Evolutionary conservation across 2,797 vertebrate genomes (phyloP).

Genomic region (Podarcis lilfordi): DNA sequence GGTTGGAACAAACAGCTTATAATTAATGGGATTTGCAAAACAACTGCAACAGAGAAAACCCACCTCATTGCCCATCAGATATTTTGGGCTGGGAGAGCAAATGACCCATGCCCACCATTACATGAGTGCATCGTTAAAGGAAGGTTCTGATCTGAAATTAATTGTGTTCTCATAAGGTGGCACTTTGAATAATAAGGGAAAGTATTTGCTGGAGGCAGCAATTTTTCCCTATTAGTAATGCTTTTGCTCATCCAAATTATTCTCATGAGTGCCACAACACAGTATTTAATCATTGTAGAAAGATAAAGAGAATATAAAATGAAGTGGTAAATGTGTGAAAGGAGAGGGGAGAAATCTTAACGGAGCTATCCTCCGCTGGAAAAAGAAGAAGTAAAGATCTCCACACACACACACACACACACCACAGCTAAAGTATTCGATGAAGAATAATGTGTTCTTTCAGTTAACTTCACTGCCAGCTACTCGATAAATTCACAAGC

Average conservation of each 20-base stretch:
- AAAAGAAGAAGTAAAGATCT: conserved; percentile 43
- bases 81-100: conserved; percentile 47
- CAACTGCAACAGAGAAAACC: conserved; percentile 5
- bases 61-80: background rate
- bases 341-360: conserved; percentile 31
- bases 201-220: conserved; percentile 69
- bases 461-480: conserved; percentile 43
- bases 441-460: conserved; percentile 51
- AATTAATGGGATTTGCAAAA: conserved; percentile 20
- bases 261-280: conserved; percentile 60
- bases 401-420: conserved; percentile 26
- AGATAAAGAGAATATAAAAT: conserved; percentile 70
- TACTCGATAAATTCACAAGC: conserved; percentile 54
- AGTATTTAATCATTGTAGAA: conserved; percentile 70
- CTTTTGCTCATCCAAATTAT: conserved; percentile 72
- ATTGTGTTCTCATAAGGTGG: conserved; percentile 62
- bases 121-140: conserved; percentile 58
- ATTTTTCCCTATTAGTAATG: conserved; percentile 72
- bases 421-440: conserved; percentile 36
- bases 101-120: conserved; percentile 42
- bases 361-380: conserved; percentile 51
- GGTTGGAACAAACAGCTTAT: background rate
- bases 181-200: conserved; percentile 70
- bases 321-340: conserved; percentile 55
- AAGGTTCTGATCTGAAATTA: conserved; percentile 69